Conservation (phyloP, 2,888 invertebrate genomes). For the Molorchus minor region DNA sequence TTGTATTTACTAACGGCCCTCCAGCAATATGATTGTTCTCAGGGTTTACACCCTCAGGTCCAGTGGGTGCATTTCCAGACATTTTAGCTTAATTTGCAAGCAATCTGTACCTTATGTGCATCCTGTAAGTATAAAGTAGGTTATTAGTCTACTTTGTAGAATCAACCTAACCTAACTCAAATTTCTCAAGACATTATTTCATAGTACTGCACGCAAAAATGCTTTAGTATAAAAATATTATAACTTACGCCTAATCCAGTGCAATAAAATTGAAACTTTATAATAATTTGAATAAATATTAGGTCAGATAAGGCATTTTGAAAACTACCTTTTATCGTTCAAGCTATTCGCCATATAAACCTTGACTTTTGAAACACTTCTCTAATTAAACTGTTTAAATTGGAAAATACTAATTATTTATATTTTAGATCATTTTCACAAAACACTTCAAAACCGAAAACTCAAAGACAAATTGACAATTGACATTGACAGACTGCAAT, state of each 20-base stretch:
- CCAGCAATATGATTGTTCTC: conserved; percentile 60
- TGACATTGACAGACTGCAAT: background rate
- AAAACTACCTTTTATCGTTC: conserved; percentile 18
- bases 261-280: no score
- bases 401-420: background rate
- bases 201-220: no score
- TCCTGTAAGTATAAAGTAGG: conserved; percentile 26
- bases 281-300: conserved; percentile 24
- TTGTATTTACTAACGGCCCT: conserved; percentile 67
- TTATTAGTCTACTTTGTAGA: background rate
- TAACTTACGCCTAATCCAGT: no score
- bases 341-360: background rate
- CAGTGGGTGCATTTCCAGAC: conserved; percentile 36
- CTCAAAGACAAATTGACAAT: no score
- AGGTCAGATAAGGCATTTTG: conserved; percentile 18
- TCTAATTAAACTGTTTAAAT: background rate
- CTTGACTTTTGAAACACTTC: background rate
- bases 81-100: conserved; percentile 27
- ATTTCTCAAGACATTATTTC: no score
- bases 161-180: conserved; percentile 19
- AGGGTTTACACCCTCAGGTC: conserved; percentile 49
- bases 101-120: conserved; percentile 11
- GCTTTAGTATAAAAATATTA: no score
- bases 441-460: background rate
- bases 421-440: background rate